phyloP scores from a whole-genome alignment of 2,113 vertebrate species.

The Lepisosteus oculatus region DNA sequence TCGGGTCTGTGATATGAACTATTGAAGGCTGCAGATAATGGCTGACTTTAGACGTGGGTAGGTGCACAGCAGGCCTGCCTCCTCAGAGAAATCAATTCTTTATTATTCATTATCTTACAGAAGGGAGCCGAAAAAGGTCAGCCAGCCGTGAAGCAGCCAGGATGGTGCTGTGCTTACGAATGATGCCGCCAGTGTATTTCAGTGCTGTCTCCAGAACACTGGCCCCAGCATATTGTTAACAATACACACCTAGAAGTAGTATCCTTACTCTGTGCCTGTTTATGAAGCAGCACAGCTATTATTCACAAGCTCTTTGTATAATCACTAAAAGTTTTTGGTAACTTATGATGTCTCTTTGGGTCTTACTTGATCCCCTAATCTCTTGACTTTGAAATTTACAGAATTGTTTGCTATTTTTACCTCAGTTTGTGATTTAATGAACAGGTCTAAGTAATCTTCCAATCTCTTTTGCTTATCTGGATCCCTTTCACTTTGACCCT shows the following conservation, averaged over 20 bases:
- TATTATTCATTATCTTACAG: slow-evolving; percentile 58
- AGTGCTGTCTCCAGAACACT: not conserved
- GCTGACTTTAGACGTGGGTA: slow-evolving; percentile 39
- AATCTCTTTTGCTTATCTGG: no score
- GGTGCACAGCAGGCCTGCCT: slow-evolving; percentile 34
- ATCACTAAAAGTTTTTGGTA: no score
- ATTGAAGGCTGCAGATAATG: slow-evolving; percentile 18
- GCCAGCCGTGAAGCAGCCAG: slow-evolving; percentile 44
- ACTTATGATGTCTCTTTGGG: no score
- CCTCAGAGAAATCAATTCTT: slow-evolving; percentile 47
- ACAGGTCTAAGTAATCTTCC: no score
- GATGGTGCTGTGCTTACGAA: slow-evolving; percentile 30
- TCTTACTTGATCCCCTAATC: no score
- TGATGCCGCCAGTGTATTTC: not conserved
- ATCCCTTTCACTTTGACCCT: no score
- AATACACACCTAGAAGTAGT: not conserved
- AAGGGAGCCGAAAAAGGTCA: slow-evolving; percentile 37
- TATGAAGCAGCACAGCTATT: no score
- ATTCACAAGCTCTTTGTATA: no score
- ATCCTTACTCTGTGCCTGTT: no score
- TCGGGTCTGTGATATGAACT: not conserved
- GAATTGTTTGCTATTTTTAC: no score
- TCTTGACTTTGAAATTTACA: no score
- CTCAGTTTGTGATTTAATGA: no score
- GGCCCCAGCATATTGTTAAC: not conserved